A percentile compares a stretch with the other conserved stretches of the same genome.
Conservation (phyloP, 1,140 invertebrate species). For the Chymomyza costata region DNA sequence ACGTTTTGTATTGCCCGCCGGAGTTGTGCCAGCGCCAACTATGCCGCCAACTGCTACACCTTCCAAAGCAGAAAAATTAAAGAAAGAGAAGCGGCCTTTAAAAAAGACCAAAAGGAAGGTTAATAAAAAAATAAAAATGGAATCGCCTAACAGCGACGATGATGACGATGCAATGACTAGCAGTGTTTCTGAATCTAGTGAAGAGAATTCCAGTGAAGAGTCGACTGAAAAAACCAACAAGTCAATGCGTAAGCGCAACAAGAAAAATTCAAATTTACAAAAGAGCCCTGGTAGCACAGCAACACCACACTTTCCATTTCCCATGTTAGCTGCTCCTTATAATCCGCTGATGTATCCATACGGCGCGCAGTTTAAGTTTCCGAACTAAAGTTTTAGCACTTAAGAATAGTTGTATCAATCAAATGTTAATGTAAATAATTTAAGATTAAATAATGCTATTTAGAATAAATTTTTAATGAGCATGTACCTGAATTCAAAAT, state of each 20-base stretch:
- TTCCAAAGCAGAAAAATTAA: slow-evolving; percentile 20
- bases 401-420: background rate
- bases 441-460: no score
- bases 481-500: no score
- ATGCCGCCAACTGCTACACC: background rate
- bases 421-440: background rate
- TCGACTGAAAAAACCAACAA: slow-evolving; percentile 26
- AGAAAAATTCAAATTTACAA: slow-evolving; percentile 20
- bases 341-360: slow-evolving; percentile 57
- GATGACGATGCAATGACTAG: slow-evolving; percentile 40
- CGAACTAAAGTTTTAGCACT: slow-evolving; percentile 5
- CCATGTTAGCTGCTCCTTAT: slow-evolving; percentile 45
- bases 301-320: slow-evolving; percentile 42
- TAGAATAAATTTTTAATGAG: no score
- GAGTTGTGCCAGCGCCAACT: background rate
- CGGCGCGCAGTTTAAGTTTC: slow-evolving; percentile 40
- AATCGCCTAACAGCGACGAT: slow-evolving; percentile 30
- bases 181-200: slow-evolving; percentile 19
- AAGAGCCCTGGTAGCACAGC: background rate
- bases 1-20: slow-evolving; percentile 40
- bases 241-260: slow-evolving; percentile 41
- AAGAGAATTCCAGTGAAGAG: slow-evolving; percentile 25
- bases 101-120: slow-evolving; percentile 34
- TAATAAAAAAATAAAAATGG: slow-evolving; percentile 46
- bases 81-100: slow-evolving; percentile 30